phyloP scores from a whole-genome alignment of 2,797 vertebrate species.

The Lepus oiostolus region DNA sequence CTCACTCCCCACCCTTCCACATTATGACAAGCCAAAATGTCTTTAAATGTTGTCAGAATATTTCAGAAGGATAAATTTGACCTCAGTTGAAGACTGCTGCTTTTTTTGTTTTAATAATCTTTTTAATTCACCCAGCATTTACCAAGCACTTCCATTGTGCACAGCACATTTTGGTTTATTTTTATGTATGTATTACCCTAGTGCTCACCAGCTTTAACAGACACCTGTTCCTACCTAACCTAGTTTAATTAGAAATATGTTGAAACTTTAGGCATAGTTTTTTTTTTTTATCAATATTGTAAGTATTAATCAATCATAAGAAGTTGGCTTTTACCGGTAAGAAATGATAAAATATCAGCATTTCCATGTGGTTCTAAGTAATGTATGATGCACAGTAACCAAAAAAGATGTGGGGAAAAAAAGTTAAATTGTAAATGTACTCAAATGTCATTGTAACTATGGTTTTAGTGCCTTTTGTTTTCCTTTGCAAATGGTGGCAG shows the following conservation, averaged over 20 bases:
- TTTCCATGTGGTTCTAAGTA: background rate
- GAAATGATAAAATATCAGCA: background rate
- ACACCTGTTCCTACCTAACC: background rate
- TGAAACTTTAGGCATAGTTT: background rate
- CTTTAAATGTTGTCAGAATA: background rate
- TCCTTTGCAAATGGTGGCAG: background rate
- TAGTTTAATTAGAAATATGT: background rate
- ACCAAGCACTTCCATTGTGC: background rate
- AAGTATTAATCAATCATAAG: background rate
- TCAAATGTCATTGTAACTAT: background rate
- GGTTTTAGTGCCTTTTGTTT: conserved; percentile 39
- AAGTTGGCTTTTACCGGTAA: background rate
- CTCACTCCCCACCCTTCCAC: background rate
- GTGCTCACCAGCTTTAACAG: background rate
- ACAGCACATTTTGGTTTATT: background rate
- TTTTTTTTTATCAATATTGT: background rate
- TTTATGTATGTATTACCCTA: background rate
- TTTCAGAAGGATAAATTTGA: background rate
- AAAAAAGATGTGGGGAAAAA: background rate
- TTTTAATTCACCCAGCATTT: background rate
- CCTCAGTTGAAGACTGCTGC: background rate
- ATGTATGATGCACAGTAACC: background rate
- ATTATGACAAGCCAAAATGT: background rate
- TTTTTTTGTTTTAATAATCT: conserved; percentile 24
- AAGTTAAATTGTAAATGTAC: background rate